Percentiles rank a stretch among this genome's conserved stretches.
These are phyloP conservation scores for Chiridota heheva DNA, from an alignment of 35 echinoderm and acorn worm genomes.

Conservation along the genomic window DNA sequence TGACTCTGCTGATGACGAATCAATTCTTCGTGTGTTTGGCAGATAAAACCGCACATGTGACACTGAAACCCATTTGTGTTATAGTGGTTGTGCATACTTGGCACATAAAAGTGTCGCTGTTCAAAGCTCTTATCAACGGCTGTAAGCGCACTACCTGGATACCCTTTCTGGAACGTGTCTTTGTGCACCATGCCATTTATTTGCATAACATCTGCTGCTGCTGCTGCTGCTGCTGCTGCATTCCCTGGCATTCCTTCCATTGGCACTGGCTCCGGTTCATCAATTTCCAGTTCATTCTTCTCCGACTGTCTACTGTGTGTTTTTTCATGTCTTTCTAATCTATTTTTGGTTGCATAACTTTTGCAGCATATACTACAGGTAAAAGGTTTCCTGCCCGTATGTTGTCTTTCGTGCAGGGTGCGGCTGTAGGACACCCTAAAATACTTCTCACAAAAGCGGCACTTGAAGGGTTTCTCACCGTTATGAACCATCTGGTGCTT, in stretches of 20 bases:
- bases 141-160: neutral
- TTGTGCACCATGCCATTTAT: neutral
- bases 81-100: no score
- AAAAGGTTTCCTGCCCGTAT: constrained; percentile 57
- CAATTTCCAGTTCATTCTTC: neutral
- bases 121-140: neutral
- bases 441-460: constrained; percentile 19
- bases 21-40: constrained; percentile 14
- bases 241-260: constrained; percentile 7
- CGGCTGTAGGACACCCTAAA: constrained; percentile 23
- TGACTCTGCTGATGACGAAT: constrained; percentile 22
- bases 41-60: constrained; percentile 41
- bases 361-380: constrained; percentile 18
- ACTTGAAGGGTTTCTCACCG: constrained; percentile 43
- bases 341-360: constrained; percentile 25
- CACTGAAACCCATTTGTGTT: no score
- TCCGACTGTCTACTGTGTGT: neutral
- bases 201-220: neutral
- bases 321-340: constrained; percentile 34
- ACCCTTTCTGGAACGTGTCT: no score
- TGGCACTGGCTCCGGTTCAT: neutral
- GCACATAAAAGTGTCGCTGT: no score
- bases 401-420: constrained; percentile 48
- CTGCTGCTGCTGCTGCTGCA: constrained; percentile 27
- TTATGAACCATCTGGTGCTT: constrained; percentile 50